These are phyloP conservation scores for Eubasilissa regina DNA, from an alignment of 1,140 invertebrate species.

Conservation along the genomic window DNA sequence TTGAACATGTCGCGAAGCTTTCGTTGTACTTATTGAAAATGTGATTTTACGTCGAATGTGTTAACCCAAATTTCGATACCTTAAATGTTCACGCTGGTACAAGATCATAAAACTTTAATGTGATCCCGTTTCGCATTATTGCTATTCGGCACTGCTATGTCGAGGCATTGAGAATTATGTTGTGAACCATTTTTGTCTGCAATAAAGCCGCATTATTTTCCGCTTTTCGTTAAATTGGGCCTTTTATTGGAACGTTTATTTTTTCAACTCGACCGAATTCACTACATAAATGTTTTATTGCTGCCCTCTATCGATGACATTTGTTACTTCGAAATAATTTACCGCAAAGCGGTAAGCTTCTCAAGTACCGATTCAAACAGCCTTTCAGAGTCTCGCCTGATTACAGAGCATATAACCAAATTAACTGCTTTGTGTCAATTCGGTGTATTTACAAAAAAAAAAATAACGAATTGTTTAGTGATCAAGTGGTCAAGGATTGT, in stretches of 20 bases:
- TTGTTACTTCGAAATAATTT: constrained; percentile 28
- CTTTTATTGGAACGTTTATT: constrained; percentile 24
- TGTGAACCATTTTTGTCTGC: constrained; percentile 28
- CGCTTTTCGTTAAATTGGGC: constrained; percentile 9
- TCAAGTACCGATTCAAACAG: too few species aligned
- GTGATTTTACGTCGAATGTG: constrained; percentile 9
- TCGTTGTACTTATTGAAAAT: constrained; percentile 22
- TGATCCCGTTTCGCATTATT: constrained; percentile 17
- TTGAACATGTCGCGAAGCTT: constrained; percentile 12
- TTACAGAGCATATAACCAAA: too few species aligned
- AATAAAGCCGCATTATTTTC: constrained; percentile 30
- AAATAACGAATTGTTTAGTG: too few species aligned
- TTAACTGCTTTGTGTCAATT: too few species aligned
- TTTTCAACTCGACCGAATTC: not conserved
- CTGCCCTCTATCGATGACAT: constrained; percentile 15
- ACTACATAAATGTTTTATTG: not conserved
- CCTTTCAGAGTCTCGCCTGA: too few species aligned
- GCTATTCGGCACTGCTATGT: constrained; percentile 9
- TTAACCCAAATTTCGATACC: not conserved
- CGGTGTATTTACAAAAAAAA: too few species aligned
- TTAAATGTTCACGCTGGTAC: constrained; percentile 17
- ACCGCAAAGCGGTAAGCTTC: not conserved
- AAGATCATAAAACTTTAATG: constrained; percentile 34
- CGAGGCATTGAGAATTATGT: constrained; percentile 17
- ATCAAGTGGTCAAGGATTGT: too few species aligned